These are phyloP conservation scores for Coreoperca whiteheadi DNA, from an alignment of 2,113 vertebrate genomes.

Conservation along the genomic window DNA sequence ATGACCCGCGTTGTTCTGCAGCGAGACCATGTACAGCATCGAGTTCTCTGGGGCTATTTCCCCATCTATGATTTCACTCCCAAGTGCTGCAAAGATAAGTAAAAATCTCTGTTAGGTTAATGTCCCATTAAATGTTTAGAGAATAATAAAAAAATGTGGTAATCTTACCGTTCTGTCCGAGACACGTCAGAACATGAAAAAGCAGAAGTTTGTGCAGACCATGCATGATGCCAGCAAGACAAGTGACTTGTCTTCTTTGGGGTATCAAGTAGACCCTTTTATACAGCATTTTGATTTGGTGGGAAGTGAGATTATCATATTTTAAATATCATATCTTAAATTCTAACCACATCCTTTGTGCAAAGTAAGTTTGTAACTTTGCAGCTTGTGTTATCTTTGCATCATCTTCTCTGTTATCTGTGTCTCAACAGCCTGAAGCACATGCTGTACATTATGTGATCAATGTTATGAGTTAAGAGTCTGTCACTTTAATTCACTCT, in stretches of 20 bases:
- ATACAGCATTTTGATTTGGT: neutral
- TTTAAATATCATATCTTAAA: neutral
- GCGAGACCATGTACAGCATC: conserved; percentile 80
- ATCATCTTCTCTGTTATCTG: neutral
- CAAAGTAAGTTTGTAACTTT: neutral
- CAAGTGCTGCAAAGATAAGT: conserved; percentile 18
- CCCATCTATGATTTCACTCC: conserved; percentile 80
- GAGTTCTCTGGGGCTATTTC: conserved; percentile 60
- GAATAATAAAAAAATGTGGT: too few species aligned
- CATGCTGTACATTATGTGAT: neutral
- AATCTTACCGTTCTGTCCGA: conserved; percentile 29
- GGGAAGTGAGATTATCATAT: accelerated
- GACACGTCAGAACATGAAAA: neutral
- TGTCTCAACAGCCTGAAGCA: neutral
- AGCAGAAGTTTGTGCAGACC: conserved; percentile 6
- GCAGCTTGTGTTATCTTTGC: neutral
- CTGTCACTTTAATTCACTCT: neutral
- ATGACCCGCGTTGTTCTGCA: conserved; percentile 46
- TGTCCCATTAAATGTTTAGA: neutral
- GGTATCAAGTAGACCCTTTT: neutral
- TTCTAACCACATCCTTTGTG: neutral
- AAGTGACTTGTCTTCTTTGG: neutral
- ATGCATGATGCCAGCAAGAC: conserved; percentile 23
- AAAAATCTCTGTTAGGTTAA: neutral
- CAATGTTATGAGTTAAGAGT: neutral